Conservation (phyloP, 1,140 invertebrate species). For the Nasonia giraulti region DNA sequence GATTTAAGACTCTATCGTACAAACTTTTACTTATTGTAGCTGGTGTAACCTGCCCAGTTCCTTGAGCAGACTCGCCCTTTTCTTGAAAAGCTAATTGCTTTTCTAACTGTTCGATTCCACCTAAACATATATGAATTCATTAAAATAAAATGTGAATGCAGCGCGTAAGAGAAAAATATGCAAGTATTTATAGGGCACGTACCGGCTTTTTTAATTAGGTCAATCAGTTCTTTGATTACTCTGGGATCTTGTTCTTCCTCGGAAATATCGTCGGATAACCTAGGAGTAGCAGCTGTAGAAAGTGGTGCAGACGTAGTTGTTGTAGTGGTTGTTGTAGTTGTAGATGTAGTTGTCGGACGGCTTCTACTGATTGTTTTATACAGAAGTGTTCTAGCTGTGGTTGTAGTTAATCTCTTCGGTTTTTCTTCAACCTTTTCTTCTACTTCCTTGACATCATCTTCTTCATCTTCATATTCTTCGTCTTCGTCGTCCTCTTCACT, state of each 20-base stretch:
- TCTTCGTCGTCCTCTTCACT: constrained; percentile 76
- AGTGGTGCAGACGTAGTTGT: constrained; percentile 46
- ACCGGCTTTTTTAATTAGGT: constrained; percentile 87
- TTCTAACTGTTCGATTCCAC: constrained; percentile 87
- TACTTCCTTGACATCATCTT: constrained; percentile 67
- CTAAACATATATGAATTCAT: constrained; percentile 60
- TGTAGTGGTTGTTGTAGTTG: constrained; percentile 54
- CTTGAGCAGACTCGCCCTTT: constrained; percentile 63
- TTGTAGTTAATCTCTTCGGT: constrained; percentile 57
- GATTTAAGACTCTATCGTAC: constrained; percentile 81
- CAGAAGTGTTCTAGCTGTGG: constrained; percentile 63
- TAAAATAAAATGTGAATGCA: not conserved
- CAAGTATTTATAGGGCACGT: not conserved
- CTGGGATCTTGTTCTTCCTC: constrained; percentile 83
- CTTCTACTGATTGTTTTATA: constrained; percentile 71
- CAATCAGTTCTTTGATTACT: constrained; percentile 89
- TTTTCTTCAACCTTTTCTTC: constrained; percentile 67
- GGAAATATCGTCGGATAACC: constrained; percentile 50
- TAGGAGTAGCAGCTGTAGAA: constrained; percentile 24
- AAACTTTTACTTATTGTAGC: constrained; percentile 82
- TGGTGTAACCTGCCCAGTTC: constrained; percentile 68
- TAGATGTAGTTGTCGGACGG: constrained; percentile 60
- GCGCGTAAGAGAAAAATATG: not conserved
- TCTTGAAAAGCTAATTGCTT: constrained; percentile 82
- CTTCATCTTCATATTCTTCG: constrained; percentile 76